Percentiles rank a stretch among this genome's conserved stretches.
Evolutionary conservation across 2,797 vertebrate genomes (phyloP).

Genomic region (Petrocephalus schoutedeni): DNA sequence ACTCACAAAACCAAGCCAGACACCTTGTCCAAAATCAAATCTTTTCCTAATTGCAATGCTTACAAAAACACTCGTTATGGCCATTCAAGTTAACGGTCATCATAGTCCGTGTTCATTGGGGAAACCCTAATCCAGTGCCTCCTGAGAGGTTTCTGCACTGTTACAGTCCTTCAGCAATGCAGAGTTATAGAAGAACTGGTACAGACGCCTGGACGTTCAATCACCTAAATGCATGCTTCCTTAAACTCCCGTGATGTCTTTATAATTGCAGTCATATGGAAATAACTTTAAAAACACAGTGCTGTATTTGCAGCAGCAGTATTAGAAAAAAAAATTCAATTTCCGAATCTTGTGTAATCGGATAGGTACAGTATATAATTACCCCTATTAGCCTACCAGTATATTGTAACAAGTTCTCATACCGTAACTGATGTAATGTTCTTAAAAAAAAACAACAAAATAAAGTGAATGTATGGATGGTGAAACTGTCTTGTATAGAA

Average conservation of each 20-base stretch:
- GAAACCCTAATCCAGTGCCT: not conserved
- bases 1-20: not conserved
- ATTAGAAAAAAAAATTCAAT: not conserved
- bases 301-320: not conserved
- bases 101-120: not conserved
- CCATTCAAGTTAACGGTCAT: not conserved
- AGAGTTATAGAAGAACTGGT: not conserved
- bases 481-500: not conserved
- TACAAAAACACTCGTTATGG: not conserved
- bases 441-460: not conserved
- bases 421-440: not conserved
- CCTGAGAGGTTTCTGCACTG: not conserved
- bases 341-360: not conserved
- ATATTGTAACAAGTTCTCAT: not conserved
- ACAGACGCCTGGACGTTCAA: not conserved
- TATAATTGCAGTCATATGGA: constrained; percentile 12
- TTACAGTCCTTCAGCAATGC: not conserved
- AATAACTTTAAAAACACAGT: not conserved
- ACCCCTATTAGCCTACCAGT: not conserved
- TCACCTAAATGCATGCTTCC: not conserved
- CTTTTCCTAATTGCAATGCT: not conserved
- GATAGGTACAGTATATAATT: not conserved
- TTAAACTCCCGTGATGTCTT: not conserved
- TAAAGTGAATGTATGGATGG: not conserved
- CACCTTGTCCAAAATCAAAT: not conserved